Base-by-base conservation (phyloP, 2,888 invertebrate species). In the Cepaea hortensis region DNA sequence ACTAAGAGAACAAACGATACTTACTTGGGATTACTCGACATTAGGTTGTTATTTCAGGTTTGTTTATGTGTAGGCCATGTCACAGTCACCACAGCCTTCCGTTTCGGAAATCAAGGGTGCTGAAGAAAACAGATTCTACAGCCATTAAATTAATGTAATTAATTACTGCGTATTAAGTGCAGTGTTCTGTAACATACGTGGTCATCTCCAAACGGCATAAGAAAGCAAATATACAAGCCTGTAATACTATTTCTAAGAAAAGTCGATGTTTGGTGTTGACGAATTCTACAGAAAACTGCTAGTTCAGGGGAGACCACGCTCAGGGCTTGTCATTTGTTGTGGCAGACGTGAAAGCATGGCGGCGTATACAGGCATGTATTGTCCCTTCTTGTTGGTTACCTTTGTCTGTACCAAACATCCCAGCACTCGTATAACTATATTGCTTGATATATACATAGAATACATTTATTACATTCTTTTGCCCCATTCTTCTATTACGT, bases 331-430 rank as follows among this genome's bases (percentile, higher is more conserved):
- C 35, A 35, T n/a, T 79, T 84, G 23, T n/a, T 50, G 18, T 77
- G n/a, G 46, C 62, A 68, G 55, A 55, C 62, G 18, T 48, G 11
- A 15, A 46, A 80, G 70, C 55, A 85, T 85, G 85, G 85, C 85
- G 79, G 55, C 85, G 65, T 85, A 85, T 80, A 80, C 85, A 85
- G 85, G 85, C 79, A 85, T 79, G 85, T 77, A n/a, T 61, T 77
- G 61, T n/a, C 55, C 11, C 7, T 55, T 55, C 55, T 55, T 55
- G 7, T 55, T 11, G 55, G 3, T 55, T 55, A 55, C 0, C 11
- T 55, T 55, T 55, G 7, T 9, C 55, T 55, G 11, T 55, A 55
- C 55, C 55, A 55, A 55, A 55, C 55, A 55, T 55, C 35, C 35
- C 35, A 35, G 35, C 35, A 35, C 35, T 35, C 35, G 35, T 35